Evolutionary conservation across 2,888 invertebrate genomes (phyloP), one percentile per base, ranked within the genome.

Genomic region (Isotomurus palustris): DNA sequence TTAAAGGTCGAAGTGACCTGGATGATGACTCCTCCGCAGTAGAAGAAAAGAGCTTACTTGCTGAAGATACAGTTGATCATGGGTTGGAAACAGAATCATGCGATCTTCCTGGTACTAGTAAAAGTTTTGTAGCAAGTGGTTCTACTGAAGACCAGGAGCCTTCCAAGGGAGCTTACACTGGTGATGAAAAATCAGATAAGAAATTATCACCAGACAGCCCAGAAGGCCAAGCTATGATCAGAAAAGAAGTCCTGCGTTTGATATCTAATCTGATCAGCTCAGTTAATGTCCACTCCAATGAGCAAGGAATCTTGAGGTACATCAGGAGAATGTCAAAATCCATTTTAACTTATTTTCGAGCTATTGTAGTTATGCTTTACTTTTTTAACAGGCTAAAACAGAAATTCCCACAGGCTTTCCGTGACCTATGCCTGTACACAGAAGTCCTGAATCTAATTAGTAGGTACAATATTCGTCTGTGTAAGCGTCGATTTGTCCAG

Each of bases 381-480:
- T 56, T 35, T 21, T 28, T 60, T 61, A 67, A 53, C 63, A 76
- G 76, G 61, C 73, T 82, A 67, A 81, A 81, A 69, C 81, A 82
- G 72, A 76, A 78, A 67, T 79, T 78, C 70, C 77, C 80, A 2
- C 72, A 74, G 61, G 75, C 78, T 45, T 82, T 83, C 72, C 78
- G 89, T 76, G 91, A 91, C 73, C 79, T 89, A 58, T 96, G 96
- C 76, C 81, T 95, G 19, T 96, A 92, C 78, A 93, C 92, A 0
- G 95, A 96, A 75, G 86, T 93, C 14, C 87, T 89, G 74, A 84
- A 83, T 62, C 79, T 89, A 56, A 78, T 95, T 55, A 84, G 88
- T 0, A 82, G 83, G 53, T 87, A 86, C 74, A 85, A 87, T 41
- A 93, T 91, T 76, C 83, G 91, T 73, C 79, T 93, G 73, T 82